Base-by-base conservation (phyloP, 37 sponge, comb jelly and placozoan genomes). In the Axinella damicornis region DNA sequence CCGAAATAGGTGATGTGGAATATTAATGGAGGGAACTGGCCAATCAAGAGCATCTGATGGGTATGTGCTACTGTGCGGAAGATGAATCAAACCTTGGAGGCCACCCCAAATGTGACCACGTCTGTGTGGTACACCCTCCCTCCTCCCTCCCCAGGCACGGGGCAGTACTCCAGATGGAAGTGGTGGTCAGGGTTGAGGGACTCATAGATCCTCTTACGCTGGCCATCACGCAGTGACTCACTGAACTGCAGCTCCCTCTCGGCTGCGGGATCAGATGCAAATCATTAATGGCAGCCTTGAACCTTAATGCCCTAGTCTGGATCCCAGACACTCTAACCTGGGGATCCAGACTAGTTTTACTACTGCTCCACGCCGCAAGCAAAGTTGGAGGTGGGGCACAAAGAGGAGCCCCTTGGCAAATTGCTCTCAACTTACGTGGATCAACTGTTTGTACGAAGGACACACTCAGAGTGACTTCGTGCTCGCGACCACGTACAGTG, bases 91-190 rank as follows among this genome's bases (percentile, higher is more conserved):
- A 97, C 86, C 55, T 97, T 97, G 31, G 89, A 57, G 19, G 90
- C 93, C 19, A 90, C 84, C 9, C 91, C 95, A 56, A 84, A 97
- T 53, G 80, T 78, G 0, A 94, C 92, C 69, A 97, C 91, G 69
- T 97, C 97, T 4, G 91, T 95, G 63, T 89, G 92, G 75, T 35
- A 84, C 14, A 58, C 46, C 27, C 22, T 5, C 20, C 58, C 60
- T 12, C 20, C 61, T 0, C 13, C n/a, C 15, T 31, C 63, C 5
- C 57, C 37, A 20, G 97, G 97, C 18, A 91, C 71, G 31, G 90
- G 92, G 66, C 88, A 83, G 77, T 96, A 96, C 67, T 93, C 87
- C 25, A 89, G 27, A 60, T 93, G 97, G 66, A 91, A 96, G 80
- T 88, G 76, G 62, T 88, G 88, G 38, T 73, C 59, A 0, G 97